Evolutionary conservation across 2,797 vertebrate genomes (phyloP).

Genomic region (Semotilus atromaculatus): DNA sequence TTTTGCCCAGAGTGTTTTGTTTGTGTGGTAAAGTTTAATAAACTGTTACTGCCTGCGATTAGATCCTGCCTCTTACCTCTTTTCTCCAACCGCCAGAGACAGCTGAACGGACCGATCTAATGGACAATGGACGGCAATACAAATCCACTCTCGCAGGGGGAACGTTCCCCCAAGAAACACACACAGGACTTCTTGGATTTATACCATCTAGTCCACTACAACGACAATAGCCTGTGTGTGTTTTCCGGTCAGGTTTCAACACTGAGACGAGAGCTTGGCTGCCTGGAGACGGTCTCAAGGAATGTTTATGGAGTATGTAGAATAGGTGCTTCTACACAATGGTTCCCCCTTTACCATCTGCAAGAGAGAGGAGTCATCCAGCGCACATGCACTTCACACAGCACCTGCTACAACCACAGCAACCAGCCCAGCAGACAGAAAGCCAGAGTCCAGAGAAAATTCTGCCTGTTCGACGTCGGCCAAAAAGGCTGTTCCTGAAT

Average conservation of each 20-base stretch:
- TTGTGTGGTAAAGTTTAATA: background rate
- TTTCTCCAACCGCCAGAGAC: background rate
- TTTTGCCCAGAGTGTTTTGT: background rate
- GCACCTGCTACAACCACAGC: background rate
- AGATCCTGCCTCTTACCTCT: background rate
- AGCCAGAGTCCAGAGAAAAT: background rate
- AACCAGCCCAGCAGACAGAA: background rate
- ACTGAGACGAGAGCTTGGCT: too few relatives aligned
- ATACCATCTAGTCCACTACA: background rate
- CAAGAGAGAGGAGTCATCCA: background rate
- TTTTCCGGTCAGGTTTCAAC: too few relatives aligned
- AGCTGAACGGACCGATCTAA: background rate
- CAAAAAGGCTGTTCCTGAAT: background rate
- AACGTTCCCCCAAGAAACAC: background rate
- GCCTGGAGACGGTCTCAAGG: too few relatives aligned
- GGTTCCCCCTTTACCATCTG: background rate
- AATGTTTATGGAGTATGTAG: too few relatives aligned
- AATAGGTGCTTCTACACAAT: background rate
- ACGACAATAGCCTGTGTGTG: too few relatives aligned
- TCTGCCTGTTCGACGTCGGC: background rate
- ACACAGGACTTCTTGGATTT: background rate
- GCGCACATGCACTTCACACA: too few relatives aligned
- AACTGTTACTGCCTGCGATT: background rate
- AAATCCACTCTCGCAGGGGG: background rate
- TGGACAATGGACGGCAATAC: too few relatives aligned